Evolutionary conservation across 1,140 invertebrate genomes (phyloP).

Genomic region (Drosophila auraria): DNA sequence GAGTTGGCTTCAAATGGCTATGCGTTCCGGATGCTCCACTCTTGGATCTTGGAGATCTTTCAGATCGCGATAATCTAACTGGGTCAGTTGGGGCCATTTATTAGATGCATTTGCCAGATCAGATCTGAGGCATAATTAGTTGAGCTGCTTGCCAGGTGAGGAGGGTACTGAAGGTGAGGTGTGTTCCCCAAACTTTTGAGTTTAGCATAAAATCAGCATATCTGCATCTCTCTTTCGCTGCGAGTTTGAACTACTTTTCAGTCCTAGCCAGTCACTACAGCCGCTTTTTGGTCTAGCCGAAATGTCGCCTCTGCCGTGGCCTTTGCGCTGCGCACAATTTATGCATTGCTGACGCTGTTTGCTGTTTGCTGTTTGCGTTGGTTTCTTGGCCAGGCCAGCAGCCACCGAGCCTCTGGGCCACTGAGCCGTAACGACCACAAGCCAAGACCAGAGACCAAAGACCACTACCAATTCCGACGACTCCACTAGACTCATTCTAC

Average conservation of each 20-base stretch:
- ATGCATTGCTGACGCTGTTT: constrained; percentile 57
- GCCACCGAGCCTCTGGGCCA: constrained; percentile 42
- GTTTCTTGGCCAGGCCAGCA: constrained; percentile 56
- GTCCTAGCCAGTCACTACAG: background rate
- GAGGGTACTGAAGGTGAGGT: background rate
- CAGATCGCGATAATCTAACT: constrained; percentile 38
- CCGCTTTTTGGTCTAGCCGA: constrained; percentile 38
- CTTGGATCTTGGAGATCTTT: constrained; percentile 8
- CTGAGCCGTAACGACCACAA: constrained; percentile 62
- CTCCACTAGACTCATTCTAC: constrained; percentile 56
- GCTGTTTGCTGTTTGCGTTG: constrained; percentile 16
- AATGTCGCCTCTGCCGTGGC: constrained; percentile 65
- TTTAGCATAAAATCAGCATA: constrained; percentile 51
- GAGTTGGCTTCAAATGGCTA: constrained; percentile 13
- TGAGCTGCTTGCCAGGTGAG: background rate
- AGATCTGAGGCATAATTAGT: constrained; percentile 43
- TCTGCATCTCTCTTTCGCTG: constrained; percentile 42
- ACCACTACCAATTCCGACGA: constrained; percentile 43
- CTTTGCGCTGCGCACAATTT: constrained; percentile 70
- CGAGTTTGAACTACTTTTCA: constrained; percentile 70
- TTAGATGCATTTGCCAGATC: constrained; percentile 33
- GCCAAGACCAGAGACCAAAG: constrained; percentile 28
- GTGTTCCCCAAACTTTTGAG: constrained; percentile 21
- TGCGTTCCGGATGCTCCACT: constrained; percentile 39
- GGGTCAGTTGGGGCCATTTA: constrained; percentile 48